phyloP scores from a whole-genome alignment of 2,113 vertebrate species.

The Stegastes partitus region DNA sequence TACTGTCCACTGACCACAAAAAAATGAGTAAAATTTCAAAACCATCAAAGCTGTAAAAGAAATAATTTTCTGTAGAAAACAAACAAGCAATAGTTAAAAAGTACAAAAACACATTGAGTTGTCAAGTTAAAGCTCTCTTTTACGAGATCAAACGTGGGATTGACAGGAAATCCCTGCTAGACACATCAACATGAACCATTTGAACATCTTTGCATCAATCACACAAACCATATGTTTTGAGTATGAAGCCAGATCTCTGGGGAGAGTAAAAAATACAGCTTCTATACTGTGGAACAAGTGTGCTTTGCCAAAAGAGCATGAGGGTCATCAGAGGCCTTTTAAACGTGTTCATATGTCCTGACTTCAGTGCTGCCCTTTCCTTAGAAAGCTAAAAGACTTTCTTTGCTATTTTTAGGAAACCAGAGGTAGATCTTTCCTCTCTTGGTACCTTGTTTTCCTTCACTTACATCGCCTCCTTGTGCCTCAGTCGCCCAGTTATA shows the following conservation, averaged over 20 bases:
- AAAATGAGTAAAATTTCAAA: not conserved
- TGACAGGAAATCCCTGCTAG: slow-evolving; percentile 69
- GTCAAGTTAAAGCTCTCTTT: slow-evolving; percentile 42
- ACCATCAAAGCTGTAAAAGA: not conserved
- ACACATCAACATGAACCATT: slow-evolving; percentile 56
- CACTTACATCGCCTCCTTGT: not conserved
- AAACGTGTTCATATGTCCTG: slow-evolving; percentile 55
- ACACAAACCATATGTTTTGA: slow-evolving; percentile 71
- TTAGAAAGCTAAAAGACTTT: slow-evolving; percentile 6
- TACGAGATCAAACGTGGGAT: slow-evolving; percentile 60
- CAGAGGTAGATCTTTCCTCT: slow-evolving; percentile 11
- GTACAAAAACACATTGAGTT: slow-evolving; percentile 42
- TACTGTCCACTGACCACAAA: too few species aligned
- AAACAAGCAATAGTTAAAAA: slow-evolving; percentile 1
- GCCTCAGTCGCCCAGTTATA: not conserved
- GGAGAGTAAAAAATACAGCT: slow-evolving; percentile 40
- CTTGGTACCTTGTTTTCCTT: not conserved
- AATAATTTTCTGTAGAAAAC: not conserved
- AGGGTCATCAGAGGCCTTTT: slow-evolving; percentile 46
- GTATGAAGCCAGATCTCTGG: slow-evolving; percentile 60
- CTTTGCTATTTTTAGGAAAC: slow-evolving; percentile 1
- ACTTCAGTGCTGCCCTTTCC: slow-evolving; percentile 33
- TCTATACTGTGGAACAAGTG: slow-evolving; percentile 37
- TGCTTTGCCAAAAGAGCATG: slow-evolving; percentile 4
- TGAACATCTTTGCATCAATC: slow-evolving; percentile 67